Evolutionary conservation across 2,797 vertebrate species (phyloP).

Genomic region (Aythya fuligula): DNA sequence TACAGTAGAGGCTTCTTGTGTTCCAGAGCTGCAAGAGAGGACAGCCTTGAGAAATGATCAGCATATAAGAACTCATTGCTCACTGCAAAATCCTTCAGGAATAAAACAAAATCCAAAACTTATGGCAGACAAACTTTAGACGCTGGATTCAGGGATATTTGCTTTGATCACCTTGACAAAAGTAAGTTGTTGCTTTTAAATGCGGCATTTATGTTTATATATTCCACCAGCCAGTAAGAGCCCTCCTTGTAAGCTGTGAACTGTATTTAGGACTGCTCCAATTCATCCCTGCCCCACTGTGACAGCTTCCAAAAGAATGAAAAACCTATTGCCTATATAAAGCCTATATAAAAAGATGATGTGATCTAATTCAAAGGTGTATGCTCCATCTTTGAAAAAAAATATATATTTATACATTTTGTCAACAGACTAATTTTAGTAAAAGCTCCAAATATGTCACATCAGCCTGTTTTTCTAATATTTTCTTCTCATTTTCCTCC

Average conservation of each 20-base stretch:
- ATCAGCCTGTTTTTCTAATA: not conserved
- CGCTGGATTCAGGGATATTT: constrained; percentile 49
- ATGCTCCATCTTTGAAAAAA: not conserved
- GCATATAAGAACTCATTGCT: constrained; percentile 22
- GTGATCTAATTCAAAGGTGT: not conserved
- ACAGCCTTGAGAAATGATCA: not conserved
- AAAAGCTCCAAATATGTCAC: not conserved
- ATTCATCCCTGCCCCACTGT: not conserved
- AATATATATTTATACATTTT: not conserved
- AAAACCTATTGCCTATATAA: not conserved
- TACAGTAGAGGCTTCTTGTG: constrained; percentile 25
- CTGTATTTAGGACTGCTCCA: not conserved
- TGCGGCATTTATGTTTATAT: not conserved
- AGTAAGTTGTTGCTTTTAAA: not conserved
- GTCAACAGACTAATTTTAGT: accelerated
- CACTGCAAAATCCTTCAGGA: constrained; percentile 25
- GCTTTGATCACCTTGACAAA: not conserved
- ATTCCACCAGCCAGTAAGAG: not conserved
- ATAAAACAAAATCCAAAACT: not conserved
- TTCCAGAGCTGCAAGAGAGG: constrained; percentile 25
- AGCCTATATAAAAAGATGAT: not conserved
- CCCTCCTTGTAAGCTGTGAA: not conserved
- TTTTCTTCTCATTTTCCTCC: not conserved
- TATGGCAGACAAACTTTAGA: not conserved
- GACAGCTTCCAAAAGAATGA: not conserved